These are phyloP conservation scores for Sorex araneus DNA, from an alignment of 2,113 vertebrate genomes.

Conservation along the genomic window DNA sequence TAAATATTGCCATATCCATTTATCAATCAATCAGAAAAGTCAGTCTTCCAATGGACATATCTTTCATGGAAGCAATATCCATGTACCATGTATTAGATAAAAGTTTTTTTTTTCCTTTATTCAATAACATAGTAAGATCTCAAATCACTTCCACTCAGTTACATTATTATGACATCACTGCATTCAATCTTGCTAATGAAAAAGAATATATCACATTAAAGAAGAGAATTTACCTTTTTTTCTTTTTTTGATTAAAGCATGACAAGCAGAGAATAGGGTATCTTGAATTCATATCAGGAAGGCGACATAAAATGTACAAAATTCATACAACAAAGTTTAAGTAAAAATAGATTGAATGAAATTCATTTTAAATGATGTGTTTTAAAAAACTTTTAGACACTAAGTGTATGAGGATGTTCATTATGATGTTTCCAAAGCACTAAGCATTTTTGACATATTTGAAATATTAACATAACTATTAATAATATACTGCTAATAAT, in stretches of 20 bases:
- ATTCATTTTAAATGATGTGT: conserved; percentile 35
- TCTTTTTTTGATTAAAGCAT: conserved; percentile 60
- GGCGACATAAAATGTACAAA: conserved; percentile 39
- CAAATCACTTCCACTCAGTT: conserved; percentile 10
- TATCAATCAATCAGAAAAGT: neutral
- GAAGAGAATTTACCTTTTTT: conserved; percentile 25
- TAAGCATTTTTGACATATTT: neutral
- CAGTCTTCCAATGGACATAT: neutral
- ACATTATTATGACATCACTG: conserved; percentile 6
- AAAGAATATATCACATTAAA: conserved; percentile 56
- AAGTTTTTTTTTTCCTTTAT: neutral
- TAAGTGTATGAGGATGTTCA: neutral
- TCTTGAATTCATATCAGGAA: conserved; percentile 68
- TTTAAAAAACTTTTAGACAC: conserved; percentile 8
- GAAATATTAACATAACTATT: neutral
- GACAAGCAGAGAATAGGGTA: conserved; percentile 60
- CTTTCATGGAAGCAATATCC: neutral
- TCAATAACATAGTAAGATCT: neutral
- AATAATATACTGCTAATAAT: neutral
- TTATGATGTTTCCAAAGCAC: conserved; percentile 17
- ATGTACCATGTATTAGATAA: neutral
- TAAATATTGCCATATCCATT: neutral
- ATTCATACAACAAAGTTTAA: conserved; percentile 39
- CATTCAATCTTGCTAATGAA: conserved; percentile 46
- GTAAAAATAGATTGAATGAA: conserved; percentile 57